Percentiles rank a stretch among this genome's conserved stretches.
Evolutionary conservation across 2,888 invertebrate species (phyloP).

Genomic region (Leucophenga montana): DNA sequence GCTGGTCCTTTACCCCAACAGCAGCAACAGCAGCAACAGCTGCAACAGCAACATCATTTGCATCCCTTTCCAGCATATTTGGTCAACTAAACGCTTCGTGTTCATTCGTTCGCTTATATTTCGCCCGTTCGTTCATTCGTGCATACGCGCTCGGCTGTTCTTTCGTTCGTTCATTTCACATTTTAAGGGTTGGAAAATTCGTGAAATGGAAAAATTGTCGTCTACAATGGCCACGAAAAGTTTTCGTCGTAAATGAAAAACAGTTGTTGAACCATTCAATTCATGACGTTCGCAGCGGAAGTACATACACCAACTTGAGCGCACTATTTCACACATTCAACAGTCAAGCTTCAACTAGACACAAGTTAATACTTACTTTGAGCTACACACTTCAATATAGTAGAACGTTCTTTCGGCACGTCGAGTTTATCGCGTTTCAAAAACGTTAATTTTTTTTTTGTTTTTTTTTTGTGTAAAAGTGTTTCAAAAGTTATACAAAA

Average conservation of each 20-base stretch:
- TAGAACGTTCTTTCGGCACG: neutral
- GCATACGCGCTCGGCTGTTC: too few species aligned
- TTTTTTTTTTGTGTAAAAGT: conserved; percentile 43
- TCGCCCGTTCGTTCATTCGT: neutral
- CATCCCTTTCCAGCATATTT: too few species aligned
- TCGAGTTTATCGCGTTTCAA: neutral
- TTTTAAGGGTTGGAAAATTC: conserved; percentile 63
- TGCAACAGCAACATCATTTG: too few species aligned
- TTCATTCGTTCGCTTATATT: neutral
- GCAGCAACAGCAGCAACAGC: too few species aligned
- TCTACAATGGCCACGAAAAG: conserved; percentile 51
- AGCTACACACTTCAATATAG: neutral
- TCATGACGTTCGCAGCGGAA: conserved; percentile 69
- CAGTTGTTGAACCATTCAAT: conserved; percentile 69
- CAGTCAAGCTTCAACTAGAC: too few species aligned
- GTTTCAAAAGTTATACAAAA: conserved; percentile 3
- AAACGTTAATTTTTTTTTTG: neutral
- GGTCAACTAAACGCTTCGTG: neutral
- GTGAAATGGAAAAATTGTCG: conserved; percentile 35
- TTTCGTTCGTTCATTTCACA: neutral
- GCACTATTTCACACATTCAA: neutral
- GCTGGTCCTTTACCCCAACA: conserved; percentile 35
- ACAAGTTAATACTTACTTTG: neutral
- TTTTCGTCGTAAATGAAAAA: conserved; percentile 70
- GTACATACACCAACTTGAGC: conserved; percentile 44